Evolutionary conservation across 30 jellyfish, hydroid and myxozoan species (phyloP), one percentile per base, ranked within the genome.

Genomic region (Morbakka virulenta): DNA sequence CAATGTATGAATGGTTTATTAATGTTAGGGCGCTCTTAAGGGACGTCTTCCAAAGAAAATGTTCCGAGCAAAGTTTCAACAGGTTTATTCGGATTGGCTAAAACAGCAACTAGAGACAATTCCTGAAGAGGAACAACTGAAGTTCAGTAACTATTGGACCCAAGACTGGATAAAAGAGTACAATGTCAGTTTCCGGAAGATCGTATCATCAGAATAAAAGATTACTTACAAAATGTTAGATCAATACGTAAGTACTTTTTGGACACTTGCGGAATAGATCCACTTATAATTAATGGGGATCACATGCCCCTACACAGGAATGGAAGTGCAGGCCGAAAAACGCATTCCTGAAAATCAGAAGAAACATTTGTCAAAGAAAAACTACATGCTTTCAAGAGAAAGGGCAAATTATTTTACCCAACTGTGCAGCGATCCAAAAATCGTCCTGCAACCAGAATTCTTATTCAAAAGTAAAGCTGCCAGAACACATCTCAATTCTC

Each of bases 301-400:
- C 95, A 84, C 41, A 84, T 84, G 80, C 83, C 89, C 11, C 83
- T 83, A 1, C 95, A 83, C 48, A 67, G 88, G 27, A 83, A 83
- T 35, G 95, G 74, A 41, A 20, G 24, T 62, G 68, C 76, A 24
- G 82, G 17, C 82, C n/a, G 31, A 35, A 74, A 52, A 57, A 74
- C 82, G 4, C 86, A 35, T 30, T 6, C 82, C 4, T 57, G 50
- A 62, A 74, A 74, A 1, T 21, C 88, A 13, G 91, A 79, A 79
- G 1, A 52, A 25, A 32, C 64, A 0, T 79, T 0, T 52, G 91
- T 66, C 11, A 79, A 79, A 30, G 90, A 79, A 67, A 74, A 79
- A 79, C 78, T 41, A 79, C 64, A 77, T 77, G 89, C 89, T 77
- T 77, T 77, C 89, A 27, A 68, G 63, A 25, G 88, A 77, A 35